Conservation (phyloP, 2,797 vertebrate species). For the Muscicapa comitata region DNA sequence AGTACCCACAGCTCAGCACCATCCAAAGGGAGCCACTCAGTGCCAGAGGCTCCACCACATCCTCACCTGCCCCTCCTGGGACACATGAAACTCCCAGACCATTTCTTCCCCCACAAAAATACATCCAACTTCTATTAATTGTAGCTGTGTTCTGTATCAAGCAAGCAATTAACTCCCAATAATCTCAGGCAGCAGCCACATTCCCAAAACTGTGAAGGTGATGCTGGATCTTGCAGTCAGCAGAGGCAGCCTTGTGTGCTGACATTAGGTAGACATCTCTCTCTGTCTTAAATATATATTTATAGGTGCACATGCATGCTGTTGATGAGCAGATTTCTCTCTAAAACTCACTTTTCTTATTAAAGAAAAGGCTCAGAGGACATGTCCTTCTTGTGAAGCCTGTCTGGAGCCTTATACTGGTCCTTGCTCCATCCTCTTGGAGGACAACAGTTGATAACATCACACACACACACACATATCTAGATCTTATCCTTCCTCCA, state of each 20-base stretch:
- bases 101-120: neutral
- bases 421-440: neutral
- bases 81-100: neutral
- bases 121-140: neutral
- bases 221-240: neutral
- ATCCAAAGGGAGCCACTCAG: neutral
- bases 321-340: neutral
- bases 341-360: neutral
- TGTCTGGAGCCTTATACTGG: neutral
- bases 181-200: neutral
- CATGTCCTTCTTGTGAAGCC: neutral
- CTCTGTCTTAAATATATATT: neutral
- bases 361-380: neutral
- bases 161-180: neutral
- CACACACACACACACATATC: neutral
- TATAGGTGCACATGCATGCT: neutral
- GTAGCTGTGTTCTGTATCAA: neutral
- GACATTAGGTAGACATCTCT: neutral
- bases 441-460: neutral
- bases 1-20: neutral
- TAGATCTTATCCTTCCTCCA: neutral
- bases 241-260: neutral
- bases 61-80: neutral
- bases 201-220: neutral
- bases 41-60: neutral